Conservation (phyloP, 2,888 invertebrate genomes). For the Luperina nickerlii region DNA sequence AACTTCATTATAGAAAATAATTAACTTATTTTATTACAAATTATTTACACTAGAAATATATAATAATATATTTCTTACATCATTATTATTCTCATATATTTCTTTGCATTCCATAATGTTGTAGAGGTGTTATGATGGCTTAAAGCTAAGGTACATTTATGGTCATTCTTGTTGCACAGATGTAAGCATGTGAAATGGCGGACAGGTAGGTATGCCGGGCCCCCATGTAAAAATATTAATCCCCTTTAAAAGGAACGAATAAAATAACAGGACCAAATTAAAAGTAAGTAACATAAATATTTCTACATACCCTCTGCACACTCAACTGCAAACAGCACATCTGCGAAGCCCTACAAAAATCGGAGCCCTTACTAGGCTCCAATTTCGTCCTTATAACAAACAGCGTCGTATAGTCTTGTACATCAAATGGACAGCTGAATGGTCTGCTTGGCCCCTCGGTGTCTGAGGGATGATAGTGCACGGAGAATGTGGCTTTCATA, state of each 20-base stretch:
- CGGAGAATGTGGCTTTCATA: conserved; percentile 85
- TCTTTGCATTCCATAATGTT: too few species aligned
- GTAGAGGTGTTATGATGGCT: too few species aligned
- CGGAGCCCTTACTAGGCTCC: conserved; percentile 94
- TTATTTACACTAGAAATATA: too few species aligned
- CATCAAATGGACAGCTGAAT: conserved; percentile 93
- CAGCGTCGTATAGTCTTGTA: conserved; percentile 96
- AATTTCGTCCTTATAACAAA: conserved; percentile 95
- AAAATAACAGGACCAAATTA: not conserved
- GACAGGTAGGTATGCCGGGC: too few species aligned
- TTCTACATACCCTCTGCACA: conserved; percentile 90
- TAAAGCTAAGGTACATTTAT: too few species aligned
- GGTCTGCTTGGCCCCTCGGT: conserved; percentile 80
- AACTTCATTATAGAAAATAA: too few species aligned
- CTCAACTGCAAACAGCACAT: conserved; percentile 95
- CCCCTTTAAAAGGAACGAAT: not conserved
- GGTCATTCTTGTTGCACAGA: too few species aligned
- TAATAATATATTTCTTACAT: too few species aligned
- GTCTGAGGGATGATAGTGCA: conserved; percentile 78
- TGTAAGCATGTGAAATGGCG: too few species aligned
- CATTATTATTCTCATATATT: too few species aligned
- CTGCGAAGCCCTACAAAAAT: conserved; percentile 96
- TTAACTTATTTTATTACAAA: too few species aligned
- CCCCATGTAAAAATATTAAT: too few species aligned
- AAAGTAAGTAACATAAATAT: not conserved